Percentiles rank a stretch among this genome's conserved stretches.
phyloP scores from a whole-genome alignment of 2,113 vertebrate species.

The Vireo altiloquus region DNA sequence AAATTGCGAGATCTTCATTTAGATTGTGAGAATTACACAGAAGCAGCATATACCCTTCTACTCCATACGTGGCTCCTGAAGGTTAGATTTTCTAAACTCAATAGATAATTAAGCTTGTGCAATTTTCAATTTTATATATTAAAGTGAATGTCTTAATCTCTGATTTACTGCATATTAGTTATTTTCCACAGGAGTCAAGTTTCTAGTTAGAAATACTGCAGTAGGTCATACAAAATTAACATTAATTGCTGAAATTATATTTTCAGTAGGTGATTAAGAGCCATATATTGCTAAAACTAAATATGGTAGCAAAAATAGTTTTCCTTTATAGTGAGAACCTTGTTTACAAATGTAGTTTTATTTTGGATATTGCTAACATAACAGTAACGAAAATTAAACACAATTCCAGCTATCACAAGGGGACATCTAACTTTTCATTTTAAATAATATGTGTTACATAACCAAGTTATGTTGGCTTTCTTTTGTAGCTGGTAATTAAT shows the following conservation, averaged over 20 bases:
- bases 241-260: background rate
- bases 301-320: background rate
- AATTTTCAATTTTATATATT: background rate
- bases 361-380: background rate
- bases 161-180: background rate
- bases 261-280: background rate
- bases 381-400: background rate
- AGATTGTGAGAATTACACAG: constrained; percentile 94
- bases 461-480: background rate
- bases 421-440: background rate
- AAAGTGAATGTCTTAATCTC: background rate
- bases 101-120: background rate
- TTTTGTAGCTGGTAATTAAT: background rate
- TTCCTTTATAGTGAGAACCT: background rate
- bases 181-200: background rate
- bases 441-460: background rate
- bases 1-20: constrained; percentile 94
- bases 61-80: constrained; percentile 94
- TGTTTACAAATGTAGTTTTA: background rate
- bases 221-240: background rate
- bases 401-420: background rate
- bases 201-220: background rate
- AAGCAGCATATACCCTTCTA: constrained; percentile 92
- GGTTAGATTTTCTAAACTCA: constrained; percentile 68
- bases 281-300: background rate